phyloP scores from a whole-genome alignment of 2,888 invertebrate genomes.

The Calliphora vomitoria region DNA sequence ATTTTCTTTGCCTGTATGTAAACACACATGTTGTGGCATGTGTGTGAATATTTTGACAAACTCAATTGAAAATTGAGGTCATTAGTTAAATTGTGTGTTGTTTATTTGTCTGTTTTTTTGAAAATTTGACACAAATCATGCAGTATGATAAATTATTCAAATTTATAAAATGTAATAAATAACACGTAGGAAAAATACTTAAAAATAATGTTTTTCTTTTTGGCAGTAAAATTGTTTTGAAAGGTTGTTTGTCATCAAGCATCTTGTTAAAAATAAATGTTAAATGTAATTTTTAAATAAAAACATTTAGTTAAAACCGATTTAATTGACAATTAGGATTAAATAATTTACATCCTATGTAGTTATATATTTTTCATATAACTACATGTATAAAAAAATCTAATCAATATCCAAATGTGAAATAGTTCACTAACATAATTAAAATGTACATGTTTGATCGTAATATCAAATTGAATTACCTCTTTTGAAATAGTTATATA shows the following conservation, averaged over 20 bases:
- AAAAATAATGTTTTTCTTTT: not conserved
- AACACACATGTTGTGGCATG: not conserved
- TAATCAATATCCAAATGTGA: too few species aligned
- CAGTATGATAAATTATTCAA: slow-evolving; percentile 40
- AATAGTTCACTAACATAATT: too few species aligned
- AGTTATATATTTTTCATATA: too few species aligned
- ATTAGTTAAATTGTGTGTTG: slow-evolving; percentile 32
- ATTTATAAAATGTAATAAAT: not conserved
- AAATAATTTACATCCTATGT: too few species aligned
- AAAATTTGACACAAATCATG: slow-evolving; percentile 27
- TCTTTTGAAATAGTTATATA: too few species aligned
- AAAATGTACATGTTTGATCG: too few species aligned
- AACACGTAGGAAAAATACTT: not conserved
- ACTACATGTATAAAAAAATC: too few species aligned
- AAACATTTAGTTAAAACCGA: not conserved
- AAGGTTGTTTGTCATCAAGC: not conserved
- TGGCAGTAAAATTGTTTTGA: not conserved
- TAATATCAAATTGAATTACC: too few species aligned
- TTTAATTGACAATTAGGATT: not conserved
- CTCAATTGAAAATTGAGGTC: slow-evolving; percentile 31
- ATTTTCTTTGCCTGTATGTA: not conserved
- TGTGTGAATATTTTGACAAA: not conserved
- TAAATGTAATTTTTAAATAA: not conserved
- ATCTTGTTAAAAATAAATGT: not conserved
- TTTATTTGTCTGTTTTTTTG: not conserved